These are phyloP conservation scores for Nylanderia fulva DNA, from an alignment of 1,140 invertebrate species.

Conservation along the genomic window DNA sequence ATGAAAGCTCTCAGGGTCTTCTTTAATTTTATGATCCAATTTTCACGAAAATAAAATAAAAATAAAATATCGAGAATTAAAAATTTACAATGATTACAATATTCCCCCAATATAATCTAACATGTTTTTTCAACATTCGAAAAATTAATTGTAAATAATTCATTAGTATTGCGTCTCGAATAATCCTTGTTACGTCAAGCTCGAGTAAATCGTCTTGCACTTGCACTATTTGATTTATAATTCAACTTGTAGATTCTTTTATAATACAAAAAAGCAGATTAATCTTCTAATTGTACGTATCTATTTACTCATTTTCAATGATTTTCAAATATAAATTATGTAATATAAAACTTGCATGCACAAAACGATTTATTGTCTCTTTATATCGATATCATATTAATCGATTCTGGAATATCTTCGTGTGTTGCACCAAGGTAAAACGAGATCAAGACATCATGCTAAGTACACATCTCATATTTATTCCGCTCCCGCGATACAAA, in stretches of 20 bases:
- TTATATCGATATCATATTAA: background rate
- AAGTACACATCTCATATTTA: slow-evolving; percentile 42
- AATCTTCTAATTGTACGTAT: background rate
- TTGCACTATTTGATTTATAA: slow-evolving; percentile 13
- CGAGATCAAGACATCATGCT: slow-evolving; percentile 51
- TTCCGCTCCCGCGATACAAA: slow-evolving; percentile 16
- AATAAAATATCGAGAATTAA: background rate
- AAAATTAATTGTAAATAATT: background rate
- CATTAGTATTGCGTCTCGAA: background rate
- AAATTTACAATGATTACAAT: background rate
- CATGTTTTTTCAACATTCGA: background rate
- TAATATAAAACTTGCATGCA: background rate
- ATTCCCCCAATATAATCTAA: background rate
- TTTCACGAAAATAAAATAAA: background rate
- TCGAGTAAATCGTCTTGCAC: background rate
- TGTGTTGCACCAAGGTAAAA: slow-evolving; percentile 51
- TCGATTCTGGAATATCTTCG: background rate
- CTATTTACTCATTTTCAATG: slow-evolving; percentile 2
- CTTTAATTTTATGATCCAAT: background rate
- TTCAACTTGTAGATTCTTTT: background rate
- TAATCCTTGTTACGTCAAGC: background rate
- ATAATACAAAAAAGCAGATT: background rate
- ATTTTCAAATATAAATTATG: background rate
- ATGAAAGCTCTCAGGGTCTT: background rate
- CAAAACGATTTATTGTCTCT: slow-evolving; percentile 11